Conservation (phyloP, 2,113 vertebrate species). For the Clarias magur region DNA sequence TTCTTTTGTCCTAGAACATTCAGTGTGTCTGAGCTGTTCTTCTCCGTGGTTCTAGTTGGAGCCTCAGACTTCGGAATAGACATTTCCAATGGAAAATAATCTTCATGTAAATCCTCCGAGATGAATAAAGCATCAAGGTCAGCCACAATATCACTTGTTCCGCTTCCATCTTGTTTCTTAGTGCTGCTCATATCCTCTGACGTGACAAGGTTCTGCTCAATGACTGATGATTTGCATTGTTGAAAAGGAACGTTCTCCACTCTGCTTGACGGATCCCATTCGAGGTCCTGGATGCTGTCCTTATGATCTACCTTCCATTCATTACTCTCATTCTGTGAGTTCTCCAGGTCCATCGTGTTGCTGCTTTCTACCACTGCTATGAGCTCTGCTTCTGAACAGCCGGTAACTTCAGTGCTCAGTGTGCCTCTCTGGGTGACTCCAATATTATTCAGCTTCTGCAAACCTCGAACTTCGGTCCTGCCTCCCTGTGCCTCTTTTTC, state of each 20-base stretch:
- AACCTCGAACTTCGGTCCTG: constrained; percentile 54
- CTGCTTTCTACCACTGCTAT: constrained; percentile 13
- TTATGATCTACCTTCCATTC: constrained; percentile 7
- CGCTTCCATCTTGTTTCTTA: constrained; percentile 19
- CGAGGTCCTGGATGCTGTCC: constrained; percentile 24
- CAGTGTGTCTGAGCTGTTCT: not conserved
- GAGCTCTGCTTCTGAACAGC: constrained; percentile 35
- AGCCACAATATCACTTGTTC: not conserved
- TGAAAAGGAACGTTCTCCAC: not conserved
- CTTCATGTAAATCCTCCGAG: constrained; percentile 10
- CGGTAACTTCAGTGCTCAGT: constrained; percentile 50
- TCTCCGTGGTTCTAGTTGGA: not conserved
- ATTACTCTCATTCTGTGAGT: not conserved
- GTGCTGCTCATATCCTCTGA: not conserved
- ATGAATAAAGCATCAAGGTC: not conserved
- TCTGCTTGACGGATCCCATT: not conserved
- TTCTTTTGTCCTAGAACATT: not conserved
- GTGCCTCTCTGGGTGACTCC: constrained; percentile 52
- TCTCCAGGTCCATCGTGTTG: constrained; percentile 24
- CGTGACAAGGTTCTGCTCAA: not conserved
- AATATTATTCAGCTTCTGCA: constrained; percentile 57
- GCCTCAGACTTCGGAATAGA: not conserved
- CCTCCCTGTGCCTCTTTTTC: constrained; percentile 57
- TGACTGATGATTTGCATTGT: not conserved
- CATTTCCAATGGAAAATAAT: not conserved